A percentile compares a stretch with the other conserved stretches of the same genome.
These are phyloP conservation scores for Penaeus chinensis DNA, from an alignment of 1,140 invertebrate genomes.

Conservation along the genomic window DNA sequence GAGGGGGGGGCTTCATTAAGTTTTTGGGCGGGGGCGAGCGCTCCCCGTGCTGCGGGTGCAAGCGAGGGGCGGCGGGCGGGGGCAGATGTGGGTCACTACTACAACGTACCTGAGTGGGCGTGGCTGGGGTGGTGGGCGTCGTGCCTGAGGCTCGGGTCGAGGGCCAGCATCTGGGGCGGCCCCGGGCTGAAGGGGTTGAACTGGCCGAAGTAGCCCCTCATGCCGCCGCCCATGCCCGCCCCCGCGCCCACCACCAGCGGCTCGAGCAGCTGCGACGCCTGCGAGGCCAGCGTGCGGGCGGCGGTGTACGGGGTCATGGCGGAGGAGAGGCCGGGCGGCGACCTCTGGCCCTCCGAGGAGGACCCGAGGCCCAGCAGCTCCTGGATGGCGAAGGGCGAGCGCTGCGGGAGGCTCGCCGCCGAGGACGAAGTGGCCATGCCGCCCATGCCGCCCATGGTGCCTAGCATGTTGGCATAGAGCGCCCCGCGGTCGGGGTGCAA, in stretches of 20 bases:
- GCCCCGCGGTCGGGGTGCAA: constrained; percentile 64
- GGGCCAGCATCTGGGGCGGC: constrained; percentile 62
- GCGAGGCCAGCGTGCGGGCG: constrained; percentile 51
- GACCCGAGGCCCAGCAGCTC: constrained; percentile 83
- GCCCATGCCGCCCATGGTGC: constrained; percentile 42
- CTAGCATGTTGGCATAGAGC: constrained; percentile 64
- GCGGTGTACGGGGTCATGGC: constrained; percentile 50
- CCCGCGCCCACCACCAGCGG: constrained; percentile 40
- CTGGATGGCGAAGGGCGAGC: constrained; percentile 90
- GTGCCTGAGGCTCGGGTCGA: constrained; percentile 51
- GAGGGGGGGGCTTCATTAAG: not conserved
- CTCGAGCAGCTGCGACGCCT: constrained; percentile 54
- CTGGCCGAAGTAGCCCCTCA: constrained; percentile 52
- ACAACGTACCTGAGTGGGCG: constrained; percentile 51
- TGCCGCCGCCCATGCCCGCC: constrained; percentile 58
- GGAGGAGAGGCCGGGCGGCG: constrained; percentile 32
- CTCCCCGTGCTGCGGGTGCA: not conserved
- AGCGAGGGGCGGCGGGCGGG: not conserved
- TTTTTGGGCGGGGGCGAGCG: not conserved
- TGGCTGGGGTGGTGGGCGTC: constrained; percentile 54
- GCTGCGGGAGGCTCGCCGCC: constrained; percentile 77
- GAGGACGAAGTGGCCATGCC: constrained; percentile 32
- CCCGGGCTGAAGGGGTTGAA: constrained; percentile 58
- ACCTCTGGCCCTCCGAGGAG: constrained; percentile 42
- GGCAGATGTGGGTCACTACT: not conserved